Evolutionary conservation across 2,888 invertebrate species (phyloP).

Genomic region (Platynereis dumerilii): DNA sequence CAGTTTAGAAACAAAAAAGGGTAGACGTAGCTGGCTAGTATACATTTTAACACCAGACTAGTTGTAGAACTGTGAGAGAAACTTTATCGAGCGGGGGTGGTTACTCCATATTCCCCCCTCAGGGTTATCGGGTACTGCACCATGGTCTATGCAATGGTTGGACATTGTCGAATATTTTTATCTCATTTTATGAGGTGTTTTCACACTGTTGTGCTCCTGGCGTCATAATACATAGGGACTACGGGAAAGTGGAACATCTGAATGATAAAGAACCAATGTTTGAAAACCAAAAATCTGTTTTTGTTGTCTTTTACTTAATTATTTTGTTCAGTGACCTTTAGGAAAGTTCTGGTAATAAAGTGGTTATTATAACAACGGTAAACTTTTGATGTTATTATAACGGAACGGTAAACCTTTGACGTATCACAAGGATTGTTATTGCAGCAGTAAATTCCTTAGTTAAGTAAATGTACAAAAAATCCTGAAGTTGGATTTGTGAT

Average conservation of each 20-base stretch:
- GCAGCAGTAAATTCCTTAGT: too few relatives aligned
- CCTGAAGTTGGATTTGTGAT: too few relatives aligned
- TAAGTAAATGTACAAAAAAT: too few relatives aligned
- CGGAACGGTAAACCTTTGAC: too few relatives aligned
- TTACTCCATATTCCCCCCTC: slow-evolving; percentile 1
- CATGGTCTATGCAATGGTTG: slow-evolving; percentile 30
- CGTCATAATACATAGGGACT: slow-evolving; percentile 16
- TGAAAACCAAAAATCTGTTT: slow-evolving; percentile 18
- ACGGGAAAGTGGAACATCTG: slow-evolving; percentile 15
- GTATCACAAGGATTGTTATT: too few relatives aligned
- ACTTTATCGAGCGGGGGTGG: slow-evolving; percentile 1
- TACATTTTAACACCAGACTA: neutral
- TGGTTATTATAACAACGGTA: too few relatives aligned
- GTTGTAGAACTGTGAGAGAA: neutral
- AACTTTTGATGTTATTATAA: too few relatives aligned
- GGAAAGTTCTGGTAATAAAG: too few relatives aligned
- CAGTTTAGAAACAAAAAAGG: neutral
- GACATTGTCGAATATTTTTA: slow-evolving; percentile 26
- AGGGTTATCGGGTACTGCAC: slow-evolving; percentile 22
- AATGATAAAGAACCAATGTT: slow-evolving; percentile 29
- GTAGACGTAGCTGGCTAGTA: slow-evolving; percentile 1
- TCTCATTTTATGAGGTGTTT: slow-evolving; percentile 28
- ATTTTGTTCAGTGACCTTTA: too few relatives aligned
- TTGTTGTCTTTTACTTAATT: neutral
- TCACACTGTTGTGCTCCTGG: slow-evolving; percentile 28